phyloP scores from a whole-genome alignment of 2,113 vertebrate genomes.

The Myotis brandtii region DNA sequence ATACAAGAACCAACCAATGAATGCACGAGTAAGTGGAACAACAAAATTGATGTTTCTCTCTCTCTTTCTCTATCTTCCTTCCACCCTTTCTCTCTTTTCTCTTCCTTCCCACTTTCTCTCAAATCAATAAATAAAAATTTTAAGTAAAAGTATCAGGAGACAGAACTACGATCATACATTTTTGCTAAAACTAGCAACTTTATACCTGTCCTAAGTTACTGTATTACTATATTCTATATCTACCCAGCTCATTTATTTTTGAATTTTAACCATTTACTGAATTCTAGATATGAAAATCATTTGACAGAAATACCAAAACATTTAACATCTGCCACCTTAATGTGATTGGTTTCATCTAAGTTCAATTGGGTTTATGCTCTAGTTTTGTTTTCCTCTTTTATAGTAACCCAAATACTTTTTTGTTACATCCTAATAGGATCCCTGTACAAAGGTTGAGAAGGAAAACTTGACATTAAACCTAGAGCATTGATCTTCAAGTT shows the following conservation, averaged over 20 bases:
- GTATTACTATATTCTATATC: neutral
- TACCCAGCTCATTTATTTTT: neutral
- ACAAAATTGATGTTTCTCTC: neutral
- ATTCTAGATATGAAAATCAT: neutral
- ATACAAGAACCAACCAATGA: neutral
- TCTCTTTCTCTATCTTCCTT: no score
- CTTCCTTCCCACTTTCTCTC: no score
- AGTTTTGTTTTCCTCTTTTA: neutral
- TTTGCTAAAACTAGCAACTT: neutral
- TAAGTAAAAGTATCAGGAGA: neutral
- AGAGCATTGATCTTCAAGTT: neutral
- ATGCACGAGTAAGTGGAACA: neutral
- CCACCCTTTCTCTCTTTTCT: no score
- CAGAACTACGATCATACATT: neutral
- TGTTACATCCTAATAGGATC: neutral
- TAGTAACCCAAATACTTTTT: neutral
- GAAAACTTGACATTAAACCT: neutral
- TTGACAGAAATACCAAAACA: neutral
- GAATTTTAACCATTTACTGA: neutral
- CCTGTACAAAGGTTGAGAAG: neutral
- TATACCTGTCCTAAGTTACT: neutral
- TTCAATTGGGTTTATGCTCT: neutral
- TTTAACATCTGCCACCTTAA: neutral
- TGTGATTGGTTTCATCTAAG: neutral
- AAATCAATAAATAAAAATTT: no score